These are phyloP conservation scores for Lacerta viridis DNA, from an alignment of 2,797 vertebrate genomes.

Conservation along the genomic window DNA sequence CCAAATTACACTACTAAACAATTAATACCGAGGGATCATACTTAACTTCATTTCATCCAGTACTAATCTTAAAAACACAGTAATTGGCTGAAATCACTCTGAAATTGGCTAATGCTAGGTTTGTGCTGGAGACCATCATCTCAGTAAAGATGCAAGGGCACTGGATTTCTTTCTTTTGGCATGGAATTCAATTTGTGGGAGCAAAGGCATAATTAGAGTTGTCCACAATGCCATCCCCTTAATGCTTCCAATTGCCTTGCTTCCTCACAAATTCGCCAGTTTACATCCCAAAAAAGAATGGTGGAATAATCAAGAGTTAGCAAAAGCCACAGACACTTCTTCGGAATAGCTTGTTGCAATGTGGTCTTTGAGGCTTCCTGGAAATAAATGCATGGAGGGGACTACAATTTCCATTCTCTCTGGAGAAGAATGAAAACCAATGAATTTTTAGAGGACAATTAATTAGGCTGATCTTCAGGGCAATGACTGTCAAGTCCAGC, in stretches of 20 bases:
- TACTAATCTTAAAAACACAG: neutral
- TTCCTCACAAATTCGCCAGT: neutral
- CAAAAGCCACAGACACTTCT: neutral
- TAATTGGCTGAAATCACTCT: neutral
- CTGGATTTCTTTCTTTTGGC: neutral
- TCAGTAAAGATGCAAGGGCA: neutral
- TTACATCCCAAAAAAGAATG: neutral
- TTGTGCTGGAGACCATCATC: neutral
- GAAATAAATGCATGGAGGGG: neutral
- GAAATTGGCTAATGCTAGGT: neutral
- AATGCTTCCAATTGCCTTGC: neutral
- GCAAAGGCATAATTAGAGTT: neutral
- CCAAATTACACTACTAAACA: neutral
- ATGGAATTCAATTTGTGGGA: neutral
- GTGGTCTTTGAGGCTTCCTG: neutral
- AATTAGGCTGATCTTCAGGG: neutral
- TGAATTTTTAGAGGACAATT: neutral
- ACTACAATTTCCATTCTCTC: neutral
- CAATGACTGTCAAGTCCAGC: neutral
- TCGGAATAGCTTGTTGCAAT: neutral
- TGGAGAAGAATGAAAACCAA: neutral
- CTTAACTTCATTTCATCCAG: neutral
- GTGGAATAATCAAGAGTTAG: neutral
- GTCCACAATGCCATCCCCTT: neutral
- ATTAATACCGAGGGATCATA: neutral